These are phyloP conservation scores for Aethes cnicana DNA, from an alignment of 2,888 invertebrate species.

Conservation along the genomic window DNA sequence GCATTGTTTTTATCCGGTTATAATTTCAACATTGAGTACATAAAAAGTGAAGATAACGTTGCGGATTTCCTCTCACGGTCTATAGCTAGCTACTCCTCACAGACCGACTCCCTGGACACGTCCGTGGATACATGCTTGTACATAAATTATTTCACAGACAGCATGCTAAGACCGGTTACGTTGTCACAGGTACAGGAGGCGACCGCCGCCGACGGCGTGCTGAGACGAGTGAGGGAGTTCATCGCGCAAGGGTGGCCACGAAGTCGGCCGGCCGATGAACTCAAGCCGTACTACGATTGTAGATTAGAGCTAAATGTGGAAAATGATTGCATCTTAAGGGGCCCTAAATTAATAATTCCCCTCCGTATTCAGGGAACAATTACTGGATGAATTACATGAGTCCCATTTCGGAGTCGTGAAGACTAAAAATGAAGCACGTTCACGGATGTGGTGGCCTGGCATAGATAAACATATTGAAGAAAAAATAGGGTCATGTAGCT, in stretches of 20 bases:
- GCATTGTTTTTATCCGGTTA: neutral
- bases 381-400: slow-evolving; percentile 17
- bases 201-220: neutral
- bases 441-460: slow-evolving; percentile 24
- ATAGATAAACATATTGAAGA: slow-evolving; percentile 21
- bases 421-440: slow-evolving; percentile 18
- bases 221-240: neutral
- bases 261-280: neutral
- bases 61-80: neutral
- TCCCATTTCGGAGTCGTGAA: slow-evolving; percentile 25
- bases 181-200: neutral
- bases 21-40: neutral
- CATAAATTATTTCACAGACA: neutral
- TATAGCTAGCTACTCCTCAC: too few species aligned
- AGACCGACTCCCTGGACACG: neutral
- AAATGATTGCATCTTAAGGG: slow-evolving; percentile 15
- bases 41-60: neutral
- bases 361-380: neutral
- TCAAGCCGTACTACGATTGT: slow-evolving; percentile 8
- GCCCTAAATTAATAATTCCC: slow-evolving; percentile 20
- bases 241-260: slow-evolving; percentile 9
- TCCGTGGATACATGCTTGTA: neutral
- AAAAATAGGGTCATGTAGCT: slow-evolving; percentile 9
- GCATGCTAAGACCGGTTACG: neutral
- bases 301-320: slow-evolving; percentile 1